Base-by-base conservation (phyloP, 1,140 invertebrate species). In the Meteorus sp. region DNA sequence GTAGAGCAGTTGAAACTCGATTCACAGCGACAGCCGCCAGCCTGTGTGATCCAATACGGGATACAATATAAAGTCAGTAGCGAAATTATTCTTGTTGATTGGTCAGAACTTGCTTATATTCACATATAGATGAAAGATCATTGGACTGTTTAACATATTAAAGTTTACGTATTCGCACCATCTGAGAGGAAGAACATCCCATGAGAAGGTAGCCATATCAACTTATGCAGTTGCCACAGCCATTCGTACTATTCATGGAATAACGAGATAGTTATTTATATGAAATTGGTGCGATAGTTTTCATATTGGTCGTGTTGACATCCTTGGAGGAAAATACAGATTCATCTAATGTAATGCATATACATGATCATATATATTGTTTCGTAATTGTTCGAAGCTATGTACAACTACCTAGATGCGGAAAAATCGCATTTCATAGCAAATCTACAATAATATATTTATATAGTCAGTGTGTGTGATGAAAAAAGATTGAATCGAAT, bases 231-330 rank as follows among this genome's bases (percentile, higher is more conserved):
- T n/a, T n/a, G n/a, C n/a, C n/a, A n/a, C n/a, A n/a, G n/a, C 19
- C 22, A 37, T 53, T 53, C 35, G 37, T 53, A 41, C 50, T 43
- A 53, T 43, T 41, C 35, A 53, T 53, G 37, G 35, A 53, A 41
- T 23, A 41, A 53, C 20, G 50, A 33, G n/a, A n/a, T 39, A 53
- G 35, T 53, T 53, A 53, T 53, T 53, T 39, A 53, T 41, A 53
- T 53, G 22, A 53, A 44, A 8, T 8, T 13, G 22, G 8, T 25
- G 20, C 8, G 22, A 13, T 20, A n/a, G n/a, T 25, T 23, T 11
- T 15, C 27, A 11, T 39, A 17, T 27, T 33, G n/a, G 33, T 31
- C 11, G 15, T 27, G 15, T 13, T 29, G 27, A 39, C 35, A 39
- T 8, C 11, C 8, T 39, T 11, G 3, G 13, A n/a, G 15, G 15